A percentile compares a stretch with the other conserved stretches of the same genome.
Conservation (phyloP, 2,888 invertebrate genomes). For the Philaethria dido region DNA sequence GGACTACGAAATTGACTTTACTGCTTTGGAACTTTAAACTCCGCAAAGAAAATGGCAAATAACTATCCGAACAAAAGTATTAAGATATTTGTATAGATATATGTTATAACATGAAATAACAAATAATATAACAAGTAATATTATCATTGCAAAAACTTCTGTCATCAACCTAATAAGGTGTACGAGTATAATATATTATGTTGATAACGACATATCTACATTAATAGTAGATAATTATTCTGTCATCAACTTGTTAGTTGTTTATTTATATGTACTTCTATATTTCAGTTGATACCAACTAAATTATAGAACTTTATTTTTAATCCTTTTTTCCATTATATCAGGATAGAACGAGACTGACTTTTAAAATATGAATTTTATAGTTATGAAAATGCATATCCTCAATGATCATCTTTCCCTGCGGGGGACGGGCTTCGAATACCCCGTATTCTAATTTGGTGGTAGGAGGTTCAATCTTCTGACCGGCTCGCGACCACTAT, state of each 20-base stretch:
- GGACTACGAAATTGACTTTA: slow-evolving; percentile 24
- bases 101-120: neutral
- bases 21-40: slow-evolving; percentile 17
- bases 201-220: too few relatives aligned
- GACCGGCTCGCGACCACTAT: too few relatives aligned
- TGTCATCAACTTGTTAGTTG: neutral
- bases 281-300: too few relatives aligned
- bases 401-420: too few relatives aligned
- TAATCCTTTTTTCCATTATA: neutral
- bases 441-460: too few relatives aligned
- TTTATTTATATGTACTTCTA: neutral
- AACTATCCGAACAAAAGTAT: slow-evolving; percentile 7
- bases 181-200: too few relatives aligned
- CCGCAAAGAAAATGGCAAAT: slow-evolving; percentile 12
- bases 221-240: neutral
- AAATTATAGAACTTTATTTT: neutral
- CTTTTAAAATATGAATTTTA: too few relatives aligned
- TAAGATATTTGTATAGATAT: neutral
- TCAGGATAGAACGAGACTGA: neutral
- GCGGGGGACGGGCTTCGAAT: too few relatives aligned
- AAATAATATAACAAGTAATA: neutral
- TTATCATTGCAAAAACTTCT: neutral
- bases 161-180: too few relatives aligned
- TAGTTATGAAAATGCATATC: too few relatives aligned
- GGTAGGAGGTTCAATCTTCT: too few relatives aligned